Conservation (phyloP, 2,888 invertebrate genomes). For the Diachrysia chrysitis region DNA sequence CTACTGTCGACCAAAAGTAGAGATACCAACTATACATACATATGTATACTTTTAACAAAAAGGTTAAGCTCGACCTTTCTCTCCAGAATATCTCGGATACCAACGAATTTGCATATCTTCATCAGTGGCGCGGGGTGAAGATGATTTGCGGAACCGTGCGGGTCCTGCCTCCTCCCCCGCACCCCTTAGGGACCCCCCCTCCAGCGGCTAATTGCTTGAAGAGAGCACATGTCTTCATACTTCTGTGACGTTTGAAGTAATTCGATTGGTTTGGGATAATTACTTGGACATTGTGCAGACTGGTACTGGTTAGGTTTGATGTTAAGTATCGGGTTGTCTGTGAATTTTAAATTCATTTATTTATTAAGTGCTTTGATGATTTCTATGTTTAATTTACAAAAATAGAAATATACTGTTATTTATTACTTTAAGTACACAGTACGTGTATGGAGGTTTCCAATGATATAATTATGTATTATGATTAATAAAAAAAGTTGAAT, state of each 20-base stretch:
- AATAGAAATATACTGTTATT: no score
- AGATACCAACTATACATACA: constrained; percentile 21
- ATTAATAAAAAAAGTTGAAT: no score
- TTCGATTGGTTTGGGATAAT: constrained; percentile 84
- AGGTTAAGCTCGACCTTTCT: constrained; percentile 58
- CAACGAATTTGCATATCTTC: constrained; percentile 85
- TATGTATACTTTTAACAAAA: constrained; percentile 53
- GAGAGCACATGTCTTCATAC: constrained; percentile 82
- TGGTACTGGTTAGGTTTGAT: background rate
- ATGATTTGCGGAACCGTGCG: constrained; percentile 82
- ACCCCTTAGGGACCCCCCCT: constrained; percentile 48
- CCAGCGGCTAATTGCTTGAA: constrained; percentile 75
- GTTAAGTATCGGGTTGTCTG: background rate
- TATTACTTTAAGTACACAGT: no score
- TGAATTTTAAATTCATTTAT: background rate
- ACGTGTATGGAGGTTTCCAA: no score
- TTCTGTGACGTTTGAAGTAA: constrained; percentile 81
- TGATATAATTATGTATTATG: no score
- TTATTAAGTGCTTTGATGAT: no score
- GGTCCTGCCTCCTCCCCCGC: constrained; percentile 53
- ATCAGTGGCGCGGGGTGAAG: constrained; percentile 84
- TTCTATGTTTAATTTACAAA: no score
- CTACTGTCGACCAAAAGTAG: constrained; percentile 9
- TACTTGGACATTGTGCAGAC: constrained; percentile 54
- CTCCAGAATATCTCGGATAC: constrained; percentile 72